Conservation (phyloP, 2,888 invertebrate genomes). For the Lasioglossum oenotherae region DNA sequence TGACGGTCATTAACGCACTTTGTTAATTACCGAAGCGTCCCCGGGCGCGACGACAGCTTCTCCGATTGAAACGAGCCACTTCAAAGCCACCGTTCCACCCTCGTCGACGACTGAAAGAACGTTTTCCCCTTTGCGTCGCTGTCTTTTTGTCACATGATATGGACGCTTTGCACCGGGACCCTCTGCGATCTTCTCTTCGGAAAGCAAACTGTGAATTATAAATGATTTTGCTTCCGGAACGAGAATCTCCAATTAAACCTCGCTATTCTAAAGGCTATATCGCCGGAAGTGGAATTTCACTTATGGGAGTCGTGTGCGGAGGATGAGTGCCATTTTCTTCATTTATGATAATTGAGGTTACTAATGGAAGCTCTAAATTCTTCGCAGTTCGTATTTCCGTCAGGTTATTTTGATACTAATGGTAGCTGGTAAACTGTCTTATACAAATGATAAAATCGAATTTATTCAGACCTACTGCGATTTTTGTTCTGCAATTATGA, state of each 20-base stretch:
- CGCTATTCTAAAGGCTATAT: neutral
- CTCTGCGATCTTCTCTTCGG: conserved; percentile 7
- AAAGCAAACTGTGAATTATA: conserved; percentile 2
- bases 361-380: neutral
- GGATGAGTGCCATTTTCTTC: neutral
- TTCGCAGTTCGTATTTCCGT: neutral
- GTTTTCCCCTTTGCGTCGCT: neutral
- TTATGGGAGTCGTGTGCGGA: neutral
- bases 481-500: no score
- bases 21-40: conserved; percentile 66
- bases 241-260: conserved; percentile 2
- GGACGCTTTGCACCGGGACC: neutral
- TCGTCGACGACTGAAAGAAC: conserved; percentile 27
- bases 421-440: neutral
- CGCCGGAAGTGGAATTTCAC: neutral
- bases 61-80: conserved; percentile 14
- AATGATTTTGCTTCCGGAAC: neutral
- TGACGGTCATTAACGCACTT: conserved; percentile 61
- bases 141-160: conserved; percentile 11
- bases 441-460: neutral
- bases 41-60: neutral
- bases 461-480: neutral
- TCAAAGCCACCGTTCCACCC: conserved; percentile 14
- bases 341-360: neutral
- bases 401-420: neutral